Base-by-base conservation (phyloP, 2,797 vertebrate genomes). In the Hydrocynus forskahlii region DNA sequence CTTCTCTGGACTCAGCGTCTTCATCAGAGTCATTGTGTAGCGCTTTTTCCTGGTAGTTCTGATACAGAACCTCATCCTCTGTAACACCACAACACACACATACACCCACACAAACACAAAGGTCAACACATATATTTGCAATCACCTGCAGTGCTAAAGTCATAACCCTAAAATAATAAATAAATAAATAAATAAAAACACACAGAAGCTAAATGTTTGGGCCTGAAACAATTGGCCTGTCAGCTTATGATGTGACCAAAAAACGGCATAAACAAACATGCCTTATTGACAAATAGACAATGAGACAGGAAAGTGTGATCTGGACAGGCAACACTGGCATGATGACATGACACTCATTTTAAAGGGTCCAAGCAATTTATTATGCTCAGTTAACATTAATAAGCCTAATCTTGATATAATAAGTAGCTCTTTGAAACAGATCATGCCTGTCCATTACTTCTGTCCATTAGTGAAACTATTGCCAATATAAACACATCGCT, bases 1-100 rank as follows among this genome's bases (percentile, higher is more conserved):
- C 91, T 76, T 93, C 92, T 72, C 86, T 95, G 19, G 92, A 88
- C 87, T 98, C 96, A 0, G 90, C 86, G n/a, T 97, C 97, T 75
- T 98, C 97, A 84, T 99, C 97, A 0, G 97, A 99, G 89, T 99
- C 97, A 55, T 96, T 96, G 75, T 98, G 97, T 76, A 99, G 91
- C 21, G 96, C 97, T 87, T 98, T 99, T 86, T 99, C 98, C 91
- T 99, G 95, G 88, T 98, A 99, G 93, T 98, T 99, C 92, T 99
- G 98, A 91, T 98, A 99, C 9, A 99, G 89, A 1, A 96, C 95
- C 78, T 97, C 97, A 38, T 97, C 97, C 90, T 97, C 97, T 99
- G 91, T 67, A 90, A 67, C 6, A n/a, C 54, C 40, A 54, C 23
- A 19, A 35, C 48, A 81, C 19, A 63, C 25, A 35, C 10, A 78